Evolutionary conservation across 64 coral and sea anemone genomes (phyloP), one percentile per base, ranked within the genome.

Genomic region (Cladopsammia gracilis): DNA sequence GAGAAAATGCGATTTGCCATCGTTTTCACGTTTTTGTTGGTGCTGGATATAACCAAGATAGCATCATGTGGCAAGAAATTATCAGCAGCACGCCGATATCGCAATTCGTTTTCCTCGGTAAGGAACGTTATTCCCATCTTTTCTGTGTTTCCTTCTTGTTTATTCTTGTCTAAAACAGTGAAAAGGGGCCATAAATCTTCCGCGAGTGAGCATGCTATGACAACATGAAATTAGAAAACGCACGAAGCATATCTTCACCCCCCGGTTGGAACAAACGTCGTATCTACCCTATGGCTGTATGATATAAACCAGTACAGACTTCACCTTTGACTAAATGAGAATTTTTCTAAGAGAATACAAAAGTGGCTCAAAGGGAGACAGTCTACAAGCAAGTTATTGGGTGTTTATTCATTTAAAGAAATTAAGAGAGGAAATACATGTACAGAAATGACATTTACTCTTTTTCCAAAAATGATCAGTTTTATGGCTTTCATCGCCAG

Each of bases 11-110:
- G n/a, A 68, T 6, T 66, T 24, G 44, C 20, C 43, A 12, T 48
- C 11, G 19, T 64, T 23, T 68, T n/a, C 15, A 7, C 43, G 61
- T 68, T 84, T 19, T 62, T 84, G 18, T 44, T 84, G 6, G 26
- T 84, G 62, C 14, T 84, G 62, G 80, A 84, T 67, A 67, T 84
- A 48, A 44, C 62, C 19, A 68, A 84, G 19, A 68, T 23, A 14
- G 45, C 62, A 3, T 68, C 61, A 20, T 67, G 61, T 13, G 80
- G 60, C 60, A 84, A 84, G 62, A 84, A 67, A n/a, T 44, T 67
- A 20, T 67, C 44, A 50, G 61, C 45, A 48, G 26, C 80, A 67
- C 62, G 80, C 1, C 44, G 45, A 67, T 45, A 25, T 58, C 80
- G 80, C 6, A 84, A 84, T 44, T 13, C 58, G 6, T 68, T 84